phyloP scores from a whole-genome alignment of 1,140 invertebrate genomes.

The Potamilus streckersoni region DNA sequence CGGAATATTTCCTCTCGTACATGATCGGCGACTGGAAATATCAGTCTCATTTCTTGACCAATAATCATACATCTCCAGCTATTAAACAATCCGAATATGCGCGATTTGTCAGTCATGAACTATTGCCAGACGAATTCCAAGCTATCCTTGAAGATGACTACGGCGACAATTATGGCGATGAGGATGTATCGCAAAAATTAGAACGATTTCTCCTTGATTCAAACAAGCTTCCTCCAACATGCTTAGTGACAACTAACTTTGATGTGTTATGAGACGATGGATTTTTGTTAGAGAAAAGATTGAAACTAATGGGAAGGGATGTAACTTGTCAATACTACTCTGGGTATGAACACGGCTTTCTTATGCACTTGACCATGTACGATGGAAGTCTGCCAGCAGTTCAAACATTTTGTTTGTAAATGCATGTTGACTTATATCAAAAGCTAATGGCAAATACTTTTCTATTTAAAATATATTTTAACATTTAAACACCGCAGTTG shows the following conservation, averaged over 20 bases:
- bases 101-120: background rate
- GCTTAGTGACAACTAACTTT: conserved; percentile 33
- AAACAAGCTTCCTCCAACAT: conserved; percentile 30
- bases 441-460: no score
- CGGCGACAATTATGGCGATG: background rate
- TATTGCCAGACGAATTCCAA: conserved; percentile 1
- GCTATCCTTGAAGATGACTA: background rate
- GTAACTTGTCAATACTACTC: conserved; percentile 8
- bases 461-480: no score
- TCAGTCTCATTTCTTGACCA: conserved; percentile 3
- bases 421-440: no score
- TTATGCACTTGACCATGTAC: conserved; percentile 6
- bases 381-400: conserved; percentile 2
- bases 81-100: conserved; percentile 8
- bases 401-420: conserved; percentile 1
- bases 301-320: conserved; percentile 30
- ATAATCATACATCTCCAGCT: conserved; percentile 17
- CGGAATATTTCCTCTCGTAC: conserved; percentile 18
- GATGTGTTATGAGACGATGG: conserved; percentile 49
- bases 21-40: conserved; percentile 11
- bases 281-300: conserved; percentile 35
- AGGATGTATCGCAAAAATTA: background rate
- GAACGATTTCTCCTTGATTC: conserved; percentile 8
- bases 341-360: conserved; percentile 18
- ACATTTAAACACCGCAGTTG: no score